Conservation (phyloP, 2,797 vertebrate genomes). For the Morus bassanus region DNA sequence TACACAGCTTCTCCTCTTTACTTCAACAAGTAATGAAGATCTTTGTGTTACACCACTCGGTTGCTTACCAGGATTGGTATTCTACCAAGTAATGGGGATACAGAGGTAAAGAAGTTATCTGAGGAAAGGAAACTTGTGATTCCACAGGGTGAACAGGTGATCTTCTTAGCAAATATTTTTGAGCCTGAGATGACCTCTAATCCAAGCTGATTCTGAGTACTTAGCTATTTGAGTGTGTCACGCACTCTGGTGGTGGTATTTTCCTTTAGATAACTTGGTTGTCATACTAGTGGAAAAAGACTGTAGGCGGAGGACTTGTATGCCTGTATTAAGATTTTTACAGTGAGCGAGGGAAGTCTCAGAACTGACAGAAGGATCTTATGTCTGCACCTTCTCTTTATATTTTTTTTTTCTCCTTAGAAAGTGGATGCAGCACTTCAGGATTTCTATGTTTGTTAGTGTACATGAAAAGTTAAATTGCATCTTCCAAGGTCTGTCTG, state of each 20-base stretch:
- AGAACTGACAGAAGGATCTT: background rate
- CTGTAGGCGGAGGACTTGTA: rapidly evolving
- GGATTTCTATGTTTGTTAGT: background rate
- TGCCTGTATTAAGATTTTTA: background rate
- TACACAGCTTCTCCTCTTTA: background rate
- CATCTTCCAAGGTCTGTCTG: background rate
- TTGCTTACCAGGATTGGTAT: background rate
- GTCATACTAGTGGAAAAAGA: background rate
- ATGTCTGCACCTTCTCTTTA: background rate
- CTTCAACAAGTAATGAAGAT: background rate
- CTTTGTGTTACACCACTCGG: too few relatives aligned
- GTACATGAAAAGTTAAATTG: background rate
- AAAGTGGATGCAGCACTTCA: background rate
- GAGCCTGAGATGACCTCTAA: background rate
- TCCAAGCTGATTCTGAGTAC: background rate
- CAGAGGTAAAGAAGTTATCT: background rate
- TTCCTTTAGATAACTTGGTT: background rate
- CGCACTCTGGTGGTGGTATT: background rate
- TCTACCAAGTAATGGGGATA: background rate
- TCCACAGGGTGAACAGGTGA: background rate
- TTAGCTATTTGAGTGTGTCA: background rate
- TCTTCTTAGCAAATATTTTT: background rate
- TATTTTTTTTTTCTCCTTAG: background rate
- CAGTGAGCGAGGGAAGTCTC: background rate
- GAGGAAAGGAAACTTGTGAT: background rate